phyloP scores from a whole-genome alignment of 2,797 vertebrate genomes.

The Telmatherina bonti region DNA sequence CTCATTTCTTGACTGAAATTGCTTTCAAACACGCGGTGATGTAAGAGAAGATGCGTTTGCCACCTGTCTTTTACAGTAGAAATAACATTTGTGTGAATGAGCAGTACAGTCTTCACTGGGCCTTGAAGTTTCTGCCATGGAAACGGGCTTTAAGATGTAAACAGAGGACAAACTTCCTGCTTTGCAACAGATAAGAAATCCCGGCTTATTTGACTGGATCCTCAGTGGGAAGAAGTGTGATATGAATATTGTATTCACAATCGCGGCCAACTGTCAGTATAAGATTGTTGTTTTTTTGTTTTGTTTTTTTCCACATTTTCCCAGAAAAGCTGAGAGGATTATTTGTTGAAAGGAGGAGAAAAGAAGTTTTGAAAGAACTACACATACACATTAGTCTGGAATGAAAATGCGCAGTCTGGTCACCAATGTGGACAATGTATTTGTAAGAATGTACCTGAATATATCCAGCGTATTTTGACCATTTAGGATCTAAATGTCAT shows the following conservation, averaged over 20 bases:
- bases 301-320: slow-evolving; percentile 2
- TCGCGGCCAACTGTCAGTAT: neutral
- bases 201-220: neutral
- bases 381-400: slow-evolving; percentile 12
- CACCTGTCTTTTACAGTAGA: neutral
- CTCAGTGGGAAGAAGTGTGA: neutral
- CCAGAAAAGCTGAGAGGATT: slow-evolving; percentile 11
- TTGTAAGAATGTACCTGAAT: slow-evolving; percentile 47
- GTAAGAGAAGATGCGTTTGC: neutral
- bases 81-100: neutral
- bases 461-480: neutral
- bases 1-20: neutral
- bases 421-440: slow-evolving; percentile 11
- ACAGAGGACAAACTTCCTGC: neutral
- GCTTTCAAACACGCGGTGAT: neutral
- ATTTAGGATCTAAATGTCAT: slow-evolving; percentile 34
- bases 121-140: slow-evolving; percentile 1
- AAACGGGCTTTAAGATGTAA: neutral
- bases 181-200: slow-evolving; percentile 3
- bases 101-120: neutral
- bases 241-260: slow-evolving; percentile 6
- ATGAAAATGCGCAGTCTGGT: neutral
- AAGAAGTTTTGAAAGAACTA: neutral
- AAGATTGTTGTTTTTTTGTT: neutral
- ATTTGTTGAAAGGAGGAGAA: neutral